Evolutionary conservation across 2,888 invertebrate species (phyloP), one percentile per base, ranked within the genome.

Genomic region (Acronicta psi): DNA sequence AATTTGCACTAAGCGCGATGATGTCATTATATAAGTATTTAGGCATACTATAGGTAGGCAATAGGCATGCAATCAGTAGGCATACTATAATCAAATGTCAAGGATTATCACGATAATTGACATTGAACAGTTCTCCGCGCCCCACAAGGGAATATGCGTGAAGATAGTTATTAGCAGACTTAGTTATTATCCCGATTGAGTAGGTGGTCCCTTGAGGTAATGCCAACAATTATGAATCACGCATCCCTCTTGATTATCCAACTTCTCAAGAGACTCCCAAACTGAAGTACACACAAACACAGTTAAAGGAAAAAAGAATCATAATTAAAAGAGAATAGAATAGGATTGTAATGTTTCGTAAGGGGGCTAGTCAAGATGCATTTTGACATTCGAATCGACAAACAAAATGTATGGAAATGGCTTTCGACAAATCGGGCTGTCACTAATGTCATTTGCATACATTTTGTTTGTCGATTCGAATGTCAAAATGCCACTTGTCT

Each of bases 161-260:
- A 42, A 50, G 34, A 31, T 54, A 59, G 41, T 49, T 25, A 49
- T 37, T 37, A 37, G 8, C 29, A 36, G 45, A 18, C 37, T n/a
- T 41, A 56, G 53, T 54, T 57, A 59, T 41, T 46, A 42, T 43
- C 42, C 8, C 36, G 34, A 54, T 62, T 42, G 57, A 54, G 50
- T 13, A 37, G 25, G 14, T 20, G 36, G 16, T 46, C 58, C 41
- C 62, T 41, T 8, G 51, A 41, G 67, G 43, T 40, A 16, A 0
- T 8, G 23, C 14, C 17, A 13, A 36, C 17, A 23, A 44, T 59
- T 66, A 70, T 58, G 17, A 60, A 65, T 70, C 31, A 54, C 54
- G 17, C 34, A 25, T 52, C 41, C 52, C 14, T 13, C 10, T 41
- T 47, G 23, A 49, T 65, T 47, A 64, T 14, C 9, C 13, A 10